Evolutionary conservation across 1,140 invertebrate genomes (phyloP).

Genomic region (Eumeta japonica): DNA sequence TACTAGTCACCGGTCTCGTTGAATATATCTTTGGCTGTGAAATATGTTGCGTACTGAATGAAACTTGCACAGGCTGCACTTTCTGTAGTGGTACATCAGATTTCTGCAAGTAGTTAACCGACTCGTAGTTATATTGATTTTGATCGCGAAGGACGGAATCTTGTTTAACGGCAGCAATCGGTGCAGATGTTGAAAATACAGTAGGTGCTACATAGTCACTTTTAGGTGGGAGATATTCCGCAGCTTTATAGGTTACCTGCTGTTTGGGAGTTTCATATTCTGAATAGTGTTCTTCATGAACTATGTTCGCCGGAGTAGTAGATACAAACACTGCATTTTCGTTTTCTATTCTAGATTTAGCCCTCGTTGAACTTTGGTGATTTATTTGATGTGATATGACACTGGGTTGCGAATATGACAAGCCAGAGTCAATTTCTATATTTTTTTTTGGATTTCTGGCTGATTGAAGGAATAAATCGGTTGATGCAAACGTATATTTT

Average conservation of each 20-base stretch:
- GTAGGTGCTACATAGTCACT: slow-evolving; percentile 25
- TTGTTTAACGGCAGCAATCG: slow-evolving; percentile 20
- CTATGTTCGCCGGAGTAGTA: slow-evolving; percentile 36
- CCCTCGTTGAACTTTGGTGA: no score
- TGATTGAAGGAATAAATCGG: slow-evolving; percentile 33
- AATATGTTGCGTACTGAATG: slow-evolving; percentile 18
- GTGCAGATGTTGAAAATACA: slow-evolving; percentile 24
- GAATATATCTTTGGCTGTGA: slow-evolving; percentile 20
- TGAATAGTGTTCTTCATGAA: slow-evolving; percentile 41
- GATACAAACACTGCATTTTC: slow-evolving; percentile 37
- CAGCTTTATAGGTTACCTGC: slow-evolving; percentile 26
- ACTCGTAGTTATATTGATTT: slow-evolving; percentile 27
- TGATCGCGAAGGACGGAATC: slow-evolving; percentile 19
- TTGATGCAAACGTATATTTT: slow-evolving; percentile 20
- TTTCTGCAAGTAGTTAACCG: slow-evolving; percentile 22
- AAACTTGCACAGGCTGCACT: slow-evolving; percentile 5
- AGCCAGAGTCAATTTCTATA: slow-evolving; percentile 19
- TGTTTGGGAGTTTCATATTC: slow-evolving; percentile 27
- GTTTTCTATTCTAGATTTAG: slow-evolving; percentile 10
- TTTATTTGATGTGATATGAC: slow-evolving; percentile 43
- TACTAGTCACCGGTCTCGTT: slow-evolving; percentile 18
- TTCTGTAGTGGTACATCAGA: slow-evolving; percentile 13
- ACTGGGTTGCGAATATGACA: slow-evolving; percentile 39
- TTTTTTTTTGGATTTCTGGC: slow-evolving; percentile 36
- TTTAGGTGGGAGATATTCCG: slow-evolving; percentile 41